A percentile compares a stretch with the other conserved stretches of the same genome.
Conservation (phyloP, 2,113 vertebrate species). For the Macquaria ambigua region DNA sequence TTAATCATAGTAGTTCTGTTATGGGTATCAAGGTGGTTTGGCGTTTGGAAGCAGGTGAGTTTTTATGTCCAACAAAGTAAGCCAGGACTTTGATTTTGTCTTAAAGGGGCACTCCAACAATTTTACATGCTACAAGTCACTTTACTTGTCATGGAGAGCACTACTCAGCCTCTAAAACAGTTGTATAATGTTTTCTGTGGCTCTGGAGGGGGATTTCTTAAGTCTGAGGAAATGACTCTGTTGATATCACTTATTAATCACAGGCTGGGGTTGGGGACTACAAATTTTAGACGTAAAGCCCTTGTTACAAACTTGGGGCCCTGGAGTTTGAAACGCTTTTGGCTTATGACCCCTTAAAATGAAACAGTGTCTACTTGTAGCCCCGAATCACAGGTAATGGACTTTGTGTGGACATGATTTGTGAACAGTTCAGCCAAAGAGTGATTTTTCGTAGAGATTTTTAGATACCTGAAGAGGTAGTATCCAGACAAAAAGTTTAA, state of each 20-base stretch:
- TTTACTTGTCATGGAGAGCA: not conserved
- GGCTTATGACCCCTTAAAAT: slow-evolving; percentile 21
- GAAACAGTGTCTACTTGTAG: not conserved
- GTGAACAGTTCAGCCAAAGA: no score
- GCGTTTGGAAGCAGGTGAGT: slow-evolving; percentile 61
- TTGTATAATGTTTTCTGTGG: not conserved
- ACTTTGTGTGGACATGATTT: no score
- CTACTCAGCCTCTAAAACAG: not conserved
- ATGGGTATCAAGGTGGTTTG: slow-evolving; percentile 13
- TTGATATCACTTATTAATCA: not conserved
- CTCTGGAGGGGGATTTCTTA: not conserved
- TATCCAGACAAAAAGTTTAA: not conserved
- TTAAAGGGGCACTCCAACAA: slow-evolving; percentile 1
- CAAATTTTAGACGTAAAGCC: not conserved
- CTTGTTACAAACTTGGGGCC: not conserved
- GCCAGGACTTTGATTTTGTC: not conserved
- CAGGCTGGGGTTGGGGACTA: not conserved
- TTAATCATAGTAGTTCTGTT: slow-evolving; percentile 63
- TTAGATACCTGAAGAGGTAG: not conserved
- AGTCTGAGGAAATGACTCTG: not conserved
- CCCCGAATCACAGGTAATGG: not conserved
- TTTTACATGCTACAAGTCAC: not conserved
- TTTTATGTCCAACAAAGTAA: slow-evolving; percentile 25
- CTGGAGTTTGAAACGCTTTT: not conserved
- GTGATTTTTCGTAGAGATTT: not conserved